Percentiles rank a stretch among this genome's conserved stretches.
These are phyloP conservation scores for Anguilla japonica DNA, from an alignment of 2,113 vertebrate genomes.

Conservation along the genomic window DNA sequence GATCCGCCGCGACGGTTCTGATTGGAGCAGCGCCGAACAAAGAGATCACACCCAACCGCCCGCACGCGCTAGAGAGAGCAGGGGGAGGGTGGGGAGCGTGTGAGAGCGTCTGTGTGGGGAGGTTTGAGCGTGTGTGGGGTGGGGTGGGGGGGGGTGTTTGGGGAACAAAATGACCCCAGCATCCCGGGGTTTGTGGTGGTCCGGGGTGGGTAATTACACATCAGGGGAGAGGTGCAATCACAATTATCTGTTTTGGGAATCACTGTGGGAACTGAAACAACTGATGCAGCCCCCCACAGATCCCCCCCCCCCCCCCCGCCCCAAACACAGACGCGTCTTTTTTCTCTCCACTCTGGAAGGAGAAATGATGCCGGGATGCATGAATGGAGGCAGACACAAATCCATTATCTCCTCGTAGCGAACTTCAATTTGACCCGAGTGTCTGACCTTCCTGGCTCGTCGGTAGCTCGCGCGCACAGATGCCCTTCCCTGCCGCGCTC, in stretches of 20 bases:
- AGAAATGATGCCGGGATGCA: background rate
- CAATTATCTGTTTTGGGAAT: constrained; percentile 18
- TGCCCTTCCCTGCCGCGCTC: background rate
- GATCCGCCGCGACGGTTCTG: background rate
- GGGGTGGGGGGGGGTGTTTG: constrained; percentile 36
- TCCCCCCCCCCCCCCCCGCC: too few relatives aligned
- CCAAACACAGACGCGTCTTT: background rate
- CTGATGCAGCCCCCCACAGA: background rate
- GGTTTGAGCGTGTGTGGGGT: constrained; percentile 14
- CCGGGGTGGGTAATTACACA: constrained; percentile 43
- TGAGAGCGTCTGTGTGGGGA: background rate
- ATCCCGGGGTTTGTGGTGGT: constrained; percentile 51
- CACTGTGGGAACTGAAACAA: background rate
- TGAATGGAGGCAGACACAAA: background rate
- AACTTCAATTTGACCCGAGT: background rate
- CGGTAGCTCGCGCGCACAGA: background rate
- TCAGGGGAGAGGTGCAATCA: constrained; percentile 30
- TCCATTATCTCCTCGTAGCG: too few relatives aligned
- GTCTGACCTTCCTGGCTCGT: background rate
- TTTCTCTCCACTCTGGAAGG: background rate
- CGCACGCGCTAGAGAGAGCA: background rate
- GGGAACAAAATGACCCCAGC: constrained; percentile 47
- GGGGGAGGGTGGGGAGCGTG: constrained; percentile 6
- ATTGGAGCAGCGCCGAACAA: constrained; percentile 5
- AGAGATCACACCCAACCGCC: constrained; percentile 4